Evolutionary conservation across 2,113 vertebrate genomes (phyloP), one percentile per base, ranked within the genome.

Genomic region (Glaucidium brasilianum): DNA sequence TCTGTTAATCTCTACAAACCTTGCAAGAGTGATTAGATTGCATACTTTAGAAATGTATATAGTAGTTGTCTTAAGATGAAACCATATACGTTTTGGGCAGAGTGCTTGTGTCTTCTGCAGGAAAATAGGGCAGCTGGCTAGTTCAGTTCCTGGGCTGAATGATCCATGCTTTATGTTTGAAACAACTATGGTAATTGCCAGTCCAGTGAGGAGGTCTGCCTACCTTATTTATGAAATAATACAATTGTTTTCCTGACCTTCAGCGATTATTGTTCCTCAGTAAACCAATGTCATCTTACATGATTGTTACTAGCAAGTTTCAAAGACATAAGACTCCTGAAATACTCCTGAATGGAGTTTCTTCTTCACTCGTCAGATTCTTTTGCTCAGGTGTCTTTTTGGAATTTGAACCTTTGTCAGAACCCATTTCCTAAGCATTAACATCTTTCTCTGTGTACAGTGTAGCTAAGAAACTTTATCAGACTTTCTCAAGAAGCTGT

Each of bases 241-340:
- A 20, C 25, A 9, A 20, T 64, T 73, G 25, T 25, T 86, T 41
- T 10, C 18, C 8, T 6, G 5, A 37, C 26, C 9, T 64, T 72
- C 25, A 39, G 30, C 2, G 1, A 47, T 87, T 79, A 34, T 85
- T 93, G 90, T 88, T 76, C 6, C 41, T 68, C 0, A 0, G 7
- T 86, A 88, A 94, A 76, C 13, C 37, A 29, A 0, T 50, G 23
- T n/a, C 17, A 5, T 77, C 15, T 35, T 85, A 47, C 2, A 1
- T 53, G 50, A 21, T 56, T 0, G 0, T 71, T 81, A 67, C 6
- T 21, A 74, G 45, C 5, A 73, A 58, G 8, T 53, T 56, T 80
- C 52, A 59, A 84, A 69, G 68, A 53, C 7, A 1, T 45, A 45
- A 45, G 43, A 45, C 43, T 18, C 43, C 43, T 45, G 43, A 45